Conservation (phyloP, 1,140 invertebrate genomes). For the Sminthurides bifidus region DNA sequence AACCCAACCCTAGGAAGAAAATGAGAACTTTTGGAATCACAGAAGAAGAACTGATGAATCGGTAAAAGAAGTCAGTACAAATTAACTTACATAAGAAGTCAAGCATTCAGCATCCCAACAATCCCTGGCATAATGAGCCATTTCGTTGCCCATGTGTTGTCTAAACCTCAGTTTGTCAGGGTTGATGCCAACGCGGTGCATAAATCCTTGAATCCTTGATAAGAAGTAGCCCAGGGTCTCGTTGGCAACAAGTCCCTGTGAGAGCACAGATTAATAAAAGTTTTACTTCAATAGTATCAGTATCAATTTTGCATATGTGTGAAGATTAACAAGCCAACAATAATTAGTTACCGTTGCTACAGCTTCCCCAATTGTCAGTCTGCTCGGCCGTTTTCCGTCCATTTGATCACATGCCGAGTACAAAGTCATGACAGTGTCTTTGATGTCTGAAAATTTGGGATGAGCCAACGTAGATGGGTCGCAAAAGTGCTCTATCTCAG, state of each 20-base stretch:
- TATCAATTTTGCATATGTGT: no score
- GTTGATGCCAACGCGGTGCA: conserved; percentile 79
- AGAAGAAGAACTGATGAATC: neutral
- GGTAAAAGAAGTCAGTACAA: conserved; percentile 3
- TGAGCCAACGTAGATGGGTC: conserved; percentile 80
- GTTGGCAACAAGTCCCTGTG: conserved; percentile 79
- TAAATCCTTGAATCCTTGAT: conserved; percentile 83
- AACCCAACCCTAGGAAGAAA: conserved; percentile 72
- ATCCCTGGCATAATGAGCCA: conserved; percentile 99
- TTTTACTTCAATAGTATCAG: no score
- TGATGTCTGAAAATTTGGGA: conserved; percentile 73
- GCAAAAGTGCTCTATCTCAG: conserved; percentile 99
- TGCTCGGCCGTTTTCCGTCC: conserved; percentile 67
- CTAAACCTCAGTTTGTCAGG: conserved; percentile 77
- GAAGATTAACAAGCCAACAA: neutral
- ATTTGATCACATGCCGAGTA: conserved; percentile 96
- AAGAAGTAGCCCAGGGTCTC: conserved; percentile 97
- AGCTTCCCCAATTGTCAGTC: conserved; percentile 60
- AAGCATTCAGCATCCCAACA: conserved; percentile 97
- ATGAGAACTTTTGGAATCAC: conserved; percentile 5
- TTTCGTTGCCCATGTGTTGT: conserved; percentile 98
- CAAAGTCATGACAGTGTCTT: conserved; percentile 59
- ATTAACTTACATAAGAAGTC: conserved; percentile 65
- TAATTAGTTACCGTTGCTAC: conserved; percentile 45
- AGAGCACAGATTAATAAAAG: conserved; percentile 21